Base-by-base conservation (phyloP, 2,113 vertebrate genomes). In the Oriolus oriolus region DNA sequence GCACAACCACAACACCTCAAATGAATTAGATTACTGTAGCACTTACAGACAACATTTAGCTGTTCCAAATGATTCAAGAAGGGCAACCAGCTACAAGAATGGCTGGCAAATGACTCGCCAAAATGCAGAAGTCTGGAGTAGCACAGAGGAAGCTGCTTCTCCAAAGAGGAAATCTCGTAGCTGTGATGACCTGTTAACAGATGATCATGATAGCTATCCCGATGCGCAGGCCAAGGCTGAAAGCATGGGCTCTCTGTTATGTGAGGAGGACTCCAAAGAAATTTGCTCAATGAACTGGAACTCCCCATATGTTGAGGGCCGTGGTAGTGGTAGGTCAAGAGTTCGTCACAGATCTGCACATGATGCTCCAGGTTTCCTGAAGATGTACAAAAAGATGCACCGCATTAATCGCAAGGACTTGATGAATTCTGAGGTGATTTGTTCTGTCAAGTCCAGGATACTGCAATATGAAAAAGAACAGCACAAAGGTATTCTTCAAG, bases 311-410 rank as follows among this genome's bases (percentile, higher is more conserved):
- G 33, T 60, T 30, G 98, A 98, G 59, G 90, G 93, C 31, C 81
- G 11, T 10, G 71, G 87, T 12, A 91, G 78, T 8, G 97, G 98
- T 60, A 94, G 98, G 66, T 97, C 99, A 5, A 98, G 98, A 52
- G 94, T 97, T 64, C 98, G 98, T 70, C 98, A 98, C 70, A 98
- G 99, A 80, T 96, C 98, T 4, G 98, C 99, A 3, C 99, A 99
- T 0, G 98, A 99, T 27, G 98, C 98, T 13, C 99, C 99, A 0
- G 99, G 98, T 15, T 99, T 99, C 96, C 98, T 99, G 10, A 98
- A 99, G 96, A 97, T 99, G 90, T 99, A 99, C 96, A 99, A 98
- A 76, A 99, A 99, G 82, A 99, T 99, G 99, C 99, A 99, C 70
- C 99, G 98, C 84, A 99, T 99, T 33, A 99, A 99, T 94, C 98